phyloP scores from a whole-genome alignment of 2,888 invertebrate species.

The Mythimna vitellina region DNA sequence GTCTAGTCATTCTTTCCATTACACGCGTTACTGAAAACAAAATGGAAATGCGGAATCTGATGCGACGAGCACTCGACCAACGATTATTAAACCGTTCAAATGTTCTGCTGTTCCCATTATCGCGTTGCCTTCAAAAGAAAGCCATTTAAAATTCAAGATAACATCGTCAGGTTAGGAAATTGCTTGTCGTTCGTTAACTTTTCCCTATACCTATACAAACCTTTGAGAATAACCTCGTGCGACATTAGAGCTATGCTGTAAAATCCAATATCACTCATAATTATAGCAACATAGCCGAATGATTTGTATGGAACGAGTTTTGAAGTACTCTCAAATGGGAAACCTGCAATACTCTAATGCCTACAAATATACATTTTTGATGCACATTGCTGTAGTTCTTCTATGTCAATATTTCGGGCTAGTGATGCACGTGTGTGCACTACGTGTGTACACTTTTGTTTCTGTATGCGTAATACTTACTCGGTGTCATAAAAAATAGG shows the following conservation, averaged over 20 bases:
- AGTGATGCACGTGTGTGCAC: too few species aligned
- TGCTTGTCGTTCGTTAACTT: slow-evolving; percentile 33
- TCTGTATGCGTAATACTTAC: too few species aligned
- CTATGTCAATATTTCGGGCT: too few species aligned
- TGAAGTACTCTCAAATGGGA: slow-evolving; percentile 53
- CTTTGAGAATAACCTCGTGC: slow-evolving; percentile 14
- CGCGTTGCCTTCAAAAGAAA: slow-evolving; percentile 46
- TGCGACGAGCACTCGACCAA: slow-evolving; percentile 58
- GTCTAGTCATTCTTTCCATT: slow-evolving; percentile 76
- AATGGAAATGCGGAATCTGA: slow-evolving; percentile 71
- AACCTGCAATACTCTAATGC: slow-evolving; percentile 61
- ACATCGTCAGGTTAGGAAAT: slow-evolving; percentile 37
- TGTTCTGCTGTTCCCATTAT: slow-evolving; percentile 52
- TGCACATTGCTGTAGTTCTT: slow-evolving; percentile 41
- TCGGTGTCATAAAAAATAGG: too few species aligned
- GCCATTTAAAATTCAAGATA: slow-evolving; percentile 49
- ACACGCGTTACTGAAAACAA: slow-evolving; percentile 74
- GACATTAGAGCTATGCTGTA: slow-evolving; percentile 9
- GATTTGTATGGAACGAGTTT: slow-evolving; percentile 64
- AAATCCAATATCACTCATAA: slow-evolving; percentile 41
- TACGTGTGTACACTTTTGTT: too few species aligned
- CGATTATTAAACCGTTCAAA: slow-evolving; percentile 63
- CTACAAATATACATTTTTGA: slow-evolving; percentile 62
- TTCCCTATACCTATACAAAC: slow-evolving; percentile 31
- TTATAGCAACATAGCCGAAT: slow-evolving; percentile 41